A percentile compares a stretch with the other conserved stretches of the same genome.
These are phyloP conservation scores for Acronicta aceris DNA, from an alignment of 2,888 invertebrate genomes.

Conservation along the genomic window DNA sequence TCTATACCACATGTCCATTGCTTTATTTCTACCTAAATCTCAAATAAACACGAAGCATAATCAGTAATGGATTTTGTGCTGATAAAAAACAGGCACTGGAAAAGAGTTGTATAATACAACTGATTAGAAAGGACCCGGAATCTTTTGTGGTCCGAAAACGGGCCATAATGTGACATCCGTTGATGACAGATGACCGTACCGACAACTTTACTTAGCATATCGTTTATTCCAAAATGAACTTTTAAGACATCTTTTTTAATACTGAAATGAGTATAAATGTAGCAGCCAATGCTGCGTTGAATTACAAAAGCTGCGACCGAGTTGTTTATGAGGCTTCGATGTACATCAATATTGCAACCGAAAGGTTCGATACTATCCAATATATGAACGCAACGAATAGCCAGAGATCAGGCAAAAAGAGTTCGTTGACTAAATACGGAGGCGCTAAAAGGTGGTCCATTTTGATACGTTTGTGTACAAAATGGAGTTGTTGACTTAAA, in stretches of 20 bases:
- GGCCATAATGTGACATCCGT: conserved; percentile 81
- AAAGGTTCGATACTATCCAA: background rate
- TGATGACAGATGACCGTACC: conserved; percentile 80
- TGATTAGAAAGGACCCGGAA: conserved; percentile 69
- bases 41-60: conserved; percentile 8
- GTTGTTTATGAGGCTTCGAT: background rate
- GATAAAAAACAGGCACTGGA: conserved; percentile 20
- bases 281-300: conserved; percentile 2
- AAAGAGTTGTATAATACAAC: conserved; percentile 55
- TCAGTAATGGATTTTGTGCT: conserved; percentile 30
- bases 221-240: conserved; percentile 34
- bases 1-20: conserved; percentile 26
- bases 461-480: conserved; percentile 65
- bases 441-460: conserved; percentile 83
- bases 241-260: conserved; percentile 20
- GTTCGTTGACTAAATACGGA: conserved; percentile 75
- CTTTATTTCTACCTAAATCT: background rate
- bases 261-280: background rate
- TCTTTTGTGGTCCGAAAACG: conserved; percentile 63
- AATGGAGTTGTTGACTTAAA: conserved; percentile 65
- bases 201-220: conserved; percentile 25
- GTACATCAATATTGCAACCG: background rate
- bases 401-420: conserved; percentile 64
- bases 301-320: rapidly evolving
- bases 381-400: background rate